Conservation (phyloP, 2,797 vertebrate species). For the Philypnodon macrostomus region DNA sequence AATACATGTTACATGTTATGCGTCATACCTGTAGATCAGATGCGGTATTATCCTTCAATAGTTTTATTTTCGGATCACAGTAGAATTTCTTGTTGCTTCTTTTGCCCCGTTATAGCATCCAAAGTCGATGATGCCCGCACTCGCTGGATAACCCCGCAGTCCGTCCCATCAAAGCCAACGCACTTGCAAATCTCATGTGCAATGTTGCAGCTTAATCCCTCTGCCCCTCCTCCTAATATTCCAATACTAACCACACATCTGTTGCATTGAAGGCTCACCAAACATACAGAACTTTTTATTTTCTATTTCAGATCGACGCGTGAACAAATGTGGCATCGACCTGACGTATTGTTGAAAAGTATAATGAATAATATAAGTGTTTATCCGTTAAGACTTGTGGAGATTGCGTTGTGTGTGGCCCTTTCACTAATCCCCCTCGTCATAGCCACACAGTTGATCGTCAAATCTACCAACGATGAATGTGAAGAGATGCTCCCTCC, state of each 20-base stretch:
- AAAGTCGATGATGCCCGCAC: conserved; percentile 31
- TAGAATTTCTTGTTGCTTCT: conserved; percentile 59
- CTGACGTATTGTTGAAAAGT: too few relatives aligned
- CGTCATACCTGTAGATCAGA: conserved; percentile 60
- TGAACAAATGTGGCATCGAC: too few relatives aligned
- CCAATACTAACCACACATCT: conserved; percentile 70
- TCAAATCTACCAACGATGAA: conserved; percentile 54
- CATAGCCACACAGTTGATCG: conserved; percentile 37
- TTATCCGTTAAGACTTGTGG: conserved; percentile 46
- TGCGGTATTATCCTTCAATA: conserved; percentile 20
- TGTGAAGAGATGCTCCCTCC: conserved; percentile 27
- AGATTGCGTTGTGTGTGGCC: conserved; percentile 40
- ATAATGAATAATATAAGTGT: too few relatives aligned
- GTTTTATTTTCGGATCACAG: conserved; percentile 9
- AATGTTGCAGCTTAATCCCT: conserved; percentile 69
- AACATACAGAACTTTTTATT: conserved; percentile 16
- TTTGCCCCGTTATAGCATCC: conserved; percentile 20
- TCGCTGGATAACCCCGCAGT: conserved; percentile 59
- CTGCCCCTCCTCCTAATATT: conserved; percentile 47
- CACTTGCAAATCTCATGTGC: conserved; percentile 74
- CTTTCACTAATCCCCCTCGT: conserved; percentile 61
- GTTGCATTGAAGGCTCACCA: conserved; percentile 50
- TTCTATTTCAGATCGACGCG: too few relatives aligned
- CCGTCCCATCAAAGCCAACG: conserved; percentile 65
- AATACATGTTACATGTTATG: too few relatives aligned